A percentile compares a stretch with the other conserved stretches of the same genome.
Conservation (phyloP, 2,113 vertebrate genomes). For the Holacanthus passer region DNA sequence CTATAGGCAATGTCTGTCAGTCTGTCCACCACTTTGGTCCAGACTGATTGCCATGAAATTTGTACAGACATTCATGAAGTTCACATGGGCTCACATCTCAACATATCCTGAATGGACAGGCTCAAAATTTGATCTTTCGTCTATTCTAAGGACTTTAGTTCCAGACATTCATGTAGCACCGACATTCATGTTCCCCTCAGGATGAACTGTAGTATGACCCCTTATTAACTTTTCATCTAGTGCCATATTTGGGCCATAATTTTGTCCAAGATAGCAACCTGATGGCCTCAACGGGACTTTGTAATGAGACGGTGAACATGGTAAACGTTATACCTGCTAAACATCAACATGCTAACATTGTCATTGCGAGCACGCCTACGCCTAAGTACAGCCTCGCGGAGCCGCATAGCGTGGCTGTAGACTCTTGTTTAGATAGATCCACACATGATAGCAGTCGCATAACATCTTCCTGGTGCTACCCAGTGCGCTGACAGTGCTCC, state of each 20-base stretch:
- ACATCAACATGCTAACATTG: neutral
- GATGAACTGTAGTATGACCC: neutral
- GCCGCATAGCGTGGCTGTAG: neutral
- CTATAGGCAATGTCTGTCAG: neutral
- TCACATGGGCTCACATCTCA: neutral
- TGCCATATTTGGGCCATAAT: neutral
- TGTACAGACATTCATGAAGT: neutral
- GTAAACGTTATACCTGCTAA: neutral
- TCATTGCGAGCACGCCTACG: neutral
- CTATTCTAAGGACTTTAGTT: neutral
- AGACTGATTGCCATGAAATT: neutral
- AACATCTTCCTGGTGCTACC: conserved; percentile 20
- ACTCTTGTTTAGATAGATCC: neutral
- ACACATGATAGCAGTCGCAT: conserved; percentile 16
- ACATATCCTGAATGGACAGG: too few species aligned
- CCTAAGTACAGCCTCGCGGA: neutral
- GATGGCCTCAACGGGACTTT: neutral
- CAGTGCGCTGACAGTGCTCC: conserved; percentile 2
- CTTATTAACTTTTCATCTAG: neutral
- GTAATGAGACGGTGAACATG: too few species aligned
- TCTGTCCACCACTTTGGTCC: neutral
- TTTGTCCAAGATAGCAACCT: neutral
- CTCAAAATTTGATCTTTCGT: neutral
- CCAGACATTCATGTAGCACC: too few species aligned
- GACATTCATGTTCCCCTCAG: neutral